Base-by-base conservation (phyloP, 2,888 invertebrate species). In the Archips xylosteana region DNA sequence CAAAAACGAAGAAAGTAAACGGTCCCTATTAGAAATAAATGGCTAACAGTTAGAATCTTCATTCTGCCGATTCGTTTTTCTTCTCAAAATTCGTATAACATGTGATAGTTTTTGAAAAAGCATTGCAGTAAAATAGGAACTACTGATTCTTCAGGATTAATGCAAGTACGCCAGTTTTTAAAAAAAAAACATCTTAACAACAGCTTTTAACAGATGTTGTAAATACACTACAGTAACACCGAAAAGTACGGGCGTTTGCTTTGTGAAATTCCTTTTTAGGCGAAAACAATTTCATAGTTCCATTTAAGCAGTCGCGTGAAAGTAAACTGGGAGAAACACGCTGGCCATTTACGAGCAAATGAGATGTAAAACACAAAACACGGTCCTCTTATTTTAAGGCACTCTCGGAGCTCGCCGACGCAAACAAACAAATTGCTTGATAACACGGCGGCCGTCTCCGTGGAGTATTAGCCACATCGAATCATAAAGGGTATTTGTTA, bases 311-410 rank as follows among this genome's bases (percentile, higher is more conserved):
- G 68, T 68, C 65, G 65, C 65, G 71, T 65, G 74, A 70, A 71
- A 71, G 67, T 60, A 64, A 70, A 73, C 75, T 45, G 70, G 64
- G 66, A 62, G 67, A 70, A 75, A 62, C 67, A 34, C 57, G 70
- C 72, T 47, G 65, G 59, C 67, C 74, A 61, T 73, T 68, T 54
- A 49, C 34, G 45, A 54, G 61, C 75, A 77, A 80, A 79, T 78
- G 77, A 78, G 77, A 80, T 78, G 78, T 79, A 78, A 78, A 79
- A 77, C 78, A 76, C 71, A 75, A 70, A 71, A 70, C 75, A 71
- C 64, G 13, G 64, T 71, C 70, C 54, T 69, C 67, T 74, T 74
- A 71, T 77, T 78, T 71, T 69, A 73, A 74, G 66, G 57, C 75
- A 76, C 76, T 71, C 45, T 12, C 59, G 4, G 60, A 65, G 65